Conservation (phyloP, 2,888 invertebrate species). For the Tenthredo distinguenda region DNA sequence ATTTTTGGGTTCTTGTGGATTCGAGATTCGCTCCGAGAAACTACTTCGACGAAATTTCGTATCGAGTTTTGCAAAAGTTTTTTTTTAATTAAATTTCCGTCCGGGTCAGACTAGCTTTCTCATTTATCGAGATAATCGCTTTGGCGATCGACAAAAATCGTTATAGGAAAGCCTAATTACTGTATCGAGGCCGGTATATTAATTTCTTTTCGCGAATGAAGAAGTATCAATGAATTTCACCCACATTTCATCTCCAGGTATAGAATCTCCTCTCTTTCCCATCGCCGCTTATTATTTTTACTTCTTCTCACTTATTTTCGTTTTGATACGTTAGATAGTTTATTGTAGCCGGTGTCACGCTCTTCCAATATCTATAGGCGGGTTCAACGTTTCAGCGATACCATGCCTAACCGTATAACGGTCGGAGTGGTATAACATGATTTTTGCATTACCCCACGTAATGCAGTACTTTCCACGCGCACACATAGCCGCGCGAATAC, state of each 20-base stretch:
- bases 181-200: neutral
- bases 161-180: neutral
- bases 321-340: neutral
- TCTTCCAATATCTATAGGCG: neutral
- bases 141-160: neutral
- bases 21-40: neutral
- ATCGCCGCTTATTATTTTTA: neutral
- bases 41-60: no score
- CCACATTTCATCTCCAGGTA: neutral
- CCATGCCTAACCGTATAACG: conserved; percentile 6
- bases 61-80: no score
- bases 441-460: conserved; percentile 1
- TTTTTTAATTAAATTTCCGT: neutral
- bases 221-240: neutral
- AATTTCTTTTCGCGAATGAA: neutral
- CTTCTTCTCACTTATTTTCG: neutral
- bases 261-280: neutral
- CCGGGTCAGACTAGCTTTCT: neutral
- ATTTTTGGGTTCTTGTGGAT: no score
- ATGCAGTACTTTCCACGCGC: neutral
- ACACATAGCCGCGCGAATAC: neutral
- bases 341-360: conserved; percentile 11
- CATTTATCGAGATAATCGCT: conserved; percentile 2
- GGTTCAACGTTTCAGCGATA: neutral
- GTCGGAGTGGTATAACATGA: neutral